A percentile compares a stretch with the other conserved stretches of the same genome.
These are phyloP conservation scores for Sebastes ruberrimus DNA, from an alignment of 2,797 vertebrate species.

Conservation along the genomic window DNA sequence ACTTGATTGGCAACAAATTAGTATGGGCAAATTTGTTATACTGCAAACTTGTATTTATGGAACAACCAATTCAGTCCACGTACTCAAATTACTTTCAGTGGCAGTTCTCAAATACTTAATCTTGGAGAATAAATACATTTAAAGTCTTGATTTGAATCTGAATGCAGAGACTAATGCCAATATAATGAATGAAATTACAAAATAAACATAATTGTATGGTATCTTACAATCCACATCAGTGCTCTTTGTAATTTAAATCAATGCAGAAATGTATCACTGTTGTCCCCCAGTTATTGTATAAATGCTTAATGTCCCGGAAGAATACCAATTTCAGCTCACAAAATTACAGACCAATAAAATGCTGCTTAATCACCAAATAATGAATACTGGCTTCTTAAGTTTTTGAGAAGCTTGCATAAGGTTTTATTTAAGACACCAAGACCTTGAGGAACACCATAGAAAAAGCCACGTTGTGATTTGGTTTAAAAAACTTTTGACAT, in stretches of 20 bases:
- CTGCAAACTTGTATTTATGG: not conserved
- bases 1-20: not conserved
- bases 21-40: not conserved
- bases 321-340: not conserved
- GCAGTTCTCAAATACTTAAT: not conserved
- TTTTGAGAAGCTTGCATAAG: no score
- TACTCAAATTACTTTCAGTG: slow-evolving; percentile 2
- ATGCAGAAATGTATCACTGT: not conserved
- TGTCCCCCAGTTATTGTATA: not conserved
- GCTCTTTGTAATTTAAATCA: slow-evolving; percentile 10
- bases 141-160: not conserved
- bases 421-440: no score
- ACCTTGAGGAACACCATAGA: no score
- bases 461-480: no score
- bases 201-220: not conserved
- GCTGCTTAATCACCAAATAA: not conserved
- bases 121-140: not conserved
- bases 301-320: not conserved
- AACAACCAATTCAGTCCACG: not conserved
- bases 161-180: not conserved
- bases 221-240: not conserved
- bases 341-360: not conserved
- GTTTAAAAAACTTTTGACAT: no score
- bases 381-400: not conserved
- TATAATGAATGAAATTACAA: not conserved